Base-by-base conservation (phyloP, 2,888 invertebrate species). In the Leptopilina myrica region DNA sequence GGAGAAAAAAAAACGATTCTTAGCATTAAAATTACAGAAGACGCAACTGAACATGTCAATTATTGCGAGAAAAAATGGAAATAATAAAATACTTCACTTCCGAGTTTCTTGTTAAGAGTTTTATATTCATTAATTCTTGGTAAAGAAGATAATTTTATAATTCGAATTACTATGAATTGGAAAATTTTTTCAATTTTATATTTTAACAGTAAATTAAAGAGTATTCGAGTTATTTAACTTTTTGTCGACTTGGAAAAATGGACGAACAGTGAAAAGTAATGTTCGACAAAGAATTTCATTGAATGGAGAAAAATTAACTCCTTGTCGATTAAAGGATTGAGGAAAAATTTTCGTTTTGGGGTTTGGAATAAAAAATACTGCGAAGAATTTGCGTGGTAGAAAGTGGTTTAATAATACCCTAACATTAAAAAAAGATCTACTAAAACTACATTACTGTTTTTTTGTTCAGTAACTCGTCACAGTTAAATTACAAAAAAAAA, bases 391-490 rank as follows among this genome's bases (percentile, higher is more conserved):
- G 77, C 76, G 77, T 83, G 80, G 79, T 81, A 83, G 81, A 81
- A 83, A 83, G 83, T 81, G 81, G 79, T 83, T 80, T 79, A 78
- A 80, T 79, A 66, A 78, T 80, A 77, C 76, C 76, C 64, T 76
- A 64, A 64, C 20, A 33, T 76, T 46, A 64, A 64, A 76, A 67
- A 76, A 76, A 76, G 26, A 64, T 26, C 46, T 62, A 76, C 43
- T 76, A 76, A 49, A 76, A 46, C 73, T 73, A 73, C 73, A n/a
- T 33, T 59, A 73, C 56, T 73, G 15, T 73, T 33, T 73, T 33
- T 64, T 73, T 73, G 33, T 40, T 73, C 73, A 73, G 73, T 53
- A 46, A 76, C 11, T 64, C 64, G 64, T 64, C 64, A 43, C 43
- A 76, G 64, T 64, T 64, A 76, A 43, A 43, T 43, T 46, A 46